phyloP scores from a whole-genome alignment of 2,113 vertebrate genomes.

The Anas platyrhynchos region DNA sequence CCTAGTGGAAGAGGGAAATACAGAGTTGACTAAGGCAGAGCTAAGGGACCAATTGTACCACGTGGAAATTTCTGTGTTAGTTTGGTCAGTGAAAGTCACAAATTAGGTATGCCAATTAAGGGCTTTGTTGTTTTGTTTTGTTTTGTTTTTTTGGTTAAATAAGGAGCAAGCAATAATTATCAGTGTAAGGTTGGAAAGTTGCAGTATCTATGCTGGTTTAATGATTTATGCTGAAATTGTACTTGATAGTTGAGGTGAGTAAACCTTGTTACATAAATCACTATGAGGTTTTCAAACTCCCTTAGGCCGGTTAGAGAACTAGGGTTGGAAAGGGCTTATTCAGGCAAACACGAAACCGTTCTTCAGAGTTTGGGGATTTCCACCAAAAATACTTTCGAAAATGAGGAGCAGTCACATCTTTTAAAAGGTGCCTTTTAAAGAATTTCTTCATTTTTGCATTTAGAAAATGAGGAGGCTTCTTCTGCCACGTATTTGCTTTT shows the following conservation, averaged over 20 bases:
- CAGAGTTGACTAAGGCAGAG: neutral
- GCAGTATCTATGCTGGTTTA: neutral
- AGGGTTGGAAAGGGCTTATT: slow-evolving; percentile 3
- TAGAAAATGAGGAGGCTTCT: neutral
- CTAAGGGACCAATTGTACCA: neutral
- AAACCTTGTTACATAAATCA: neutral
- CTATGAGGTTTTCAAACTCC: slow-evolving; percentile 23
- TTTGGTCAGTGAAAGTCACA: neutral
- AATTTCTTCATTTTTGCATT: neutral
- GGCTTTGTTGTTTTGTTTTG: neutral
- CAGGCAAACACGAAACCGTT: neutral
- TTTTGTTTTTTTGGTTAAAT: neutral
- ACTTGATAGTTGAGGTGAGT: slow-evolving; percentile 3
- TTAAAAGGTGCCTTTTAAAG: neutral
- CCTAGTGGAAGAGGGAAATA: neutral
- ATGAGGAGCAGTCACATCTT: neutral
- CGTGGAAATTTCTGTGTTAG: neutral
- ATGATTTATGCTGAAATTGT: slow-evolving; percentile 36
- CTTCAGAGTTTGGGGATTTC: neutral
- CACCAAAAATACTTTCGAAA: neutral
- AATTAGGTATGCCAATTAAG: neutral
- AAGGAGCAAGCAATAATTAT: neutral
- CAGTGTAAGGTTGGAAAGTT: neutral
- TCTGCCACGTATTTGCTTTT: neutral
- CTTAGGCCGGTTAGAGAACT: neutral